Conservation (phyloP, 2,888 invertebrate species). For the Chloroclysta siterata region DNA sequence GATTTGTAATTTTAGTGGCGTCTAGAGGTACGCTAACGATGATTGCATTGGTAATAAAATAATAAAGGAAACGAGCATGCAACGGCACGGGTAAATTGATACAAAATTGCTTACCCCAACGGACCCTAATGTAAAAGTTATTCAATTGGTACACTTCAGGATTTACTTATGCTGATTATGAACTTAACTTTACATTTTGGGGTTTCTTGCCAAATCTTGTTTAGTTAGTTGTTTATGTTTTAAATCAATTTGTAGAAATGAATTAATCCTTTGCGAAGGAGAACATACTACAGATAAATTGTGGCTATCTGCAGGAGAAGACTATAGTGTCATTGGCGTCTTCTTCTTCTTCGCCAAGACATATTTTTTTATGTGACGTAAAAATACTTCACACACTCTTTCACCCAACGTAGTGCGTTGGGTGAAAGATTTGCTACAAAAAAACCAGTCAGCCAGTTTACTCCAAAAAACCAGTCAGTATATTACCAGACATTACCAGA, state of each 20-base stretch:
- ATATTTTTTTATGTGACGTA: too few relatives aligned
- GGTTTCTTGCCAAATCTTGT: constrained; percentile 27
- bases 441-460: too few relatives aligned
- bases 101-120: constrained; percentile 70
- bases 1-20: constrained; percentile 43
- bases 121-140: constrained; percentile 79
- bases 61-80: constrained; percentile 37
- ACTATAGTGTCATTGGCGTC: too few relatives aligned
- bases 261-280: background rate
- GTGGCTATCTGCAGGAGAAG: too few relatives aligned
- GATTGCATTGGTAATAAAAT: constrained; percentile 48
- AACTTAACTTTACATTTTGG: constrained; percentile 53
- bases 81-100: constrained; percentile 59
- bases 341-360: too few relatives aligned
- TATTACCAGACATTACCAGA: too few relatives aligned
- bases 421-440: too few relatives aligned
- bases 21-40: constrained; percentile 40
- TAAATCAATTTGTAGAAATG: constrained; percentile 13
- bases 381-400: too few relatives aligned
- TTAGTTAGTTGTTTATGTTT: constrained; percentile 20
- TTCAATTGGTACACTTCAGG: constrained; percentile 61
- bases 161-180: constrained; percentile 75
- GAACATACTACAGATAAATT: background rate
- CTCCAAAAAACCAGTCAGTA: too few relatives aligned
- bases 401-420: too few relatives aligned